These are phyloP conservation scores for Harpagoxenus sublaevis DNA, from an alignment of 2,888 invertebrate species.

Conservation along the genomic window DNA sequence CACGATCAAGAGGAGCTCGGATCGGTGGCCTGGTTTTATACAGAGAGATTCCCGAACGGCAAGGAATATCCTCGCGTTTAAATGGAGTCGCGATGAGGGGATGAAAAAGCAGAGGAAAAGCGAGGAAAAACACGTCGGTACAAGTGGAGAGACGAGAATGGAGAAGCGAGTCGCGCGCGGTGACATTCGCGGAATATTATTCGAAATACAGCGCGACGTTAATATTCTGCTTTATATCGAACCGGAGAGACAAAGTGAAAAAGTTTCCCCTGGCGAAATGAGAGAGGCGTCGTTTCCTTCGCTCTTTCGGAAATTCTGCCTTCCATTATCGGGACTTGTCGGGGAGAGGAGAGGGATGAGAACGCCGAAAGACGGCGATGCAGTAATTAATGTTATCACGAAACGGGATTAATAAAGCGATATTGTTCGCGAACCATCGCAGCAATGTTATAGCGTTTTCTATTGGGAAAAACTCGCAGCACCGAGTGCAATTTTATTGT, in stretches of 20 bases:
- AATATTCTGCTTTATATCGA: constrained; percentile 68
- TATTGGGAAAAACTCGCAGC: too few relatives aligned
- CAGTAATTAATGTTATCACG: constrained; percentile 57
- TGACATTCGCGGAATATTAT: constrained; percentile 62
- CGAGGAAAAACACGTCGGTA: constrained; percentile 5
- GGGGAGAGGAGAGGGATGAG: not conserved
- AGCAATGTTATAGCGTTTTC: not conserved
- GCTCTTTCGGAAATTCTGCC: constrained; percentile 33
- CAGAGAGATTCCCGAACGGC: constrained; percentile 9
- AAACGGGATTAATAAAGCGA: constrained; percentile 36
- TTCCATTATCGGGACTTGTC: constrained; percentile 23
- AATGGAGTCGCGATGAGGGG: constrained; percentile 12
- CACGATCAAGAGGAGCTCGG: constrained; percentile 37
- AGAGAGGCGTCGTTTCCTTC: constrained; percentile 46
- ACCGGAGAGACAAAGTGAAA: constrained; percentile 59
- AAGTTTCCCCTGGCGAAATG: constrained; percentile 53
- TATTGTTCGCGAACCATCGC: not conserved
- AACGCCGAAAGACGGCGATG: constrained; percentile 18
- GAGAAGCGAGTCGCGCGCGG: constrained; percentile 13
- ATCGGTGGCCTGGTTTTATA: constrained; percentile 49
- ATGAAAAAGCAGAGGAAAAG: constrained; percentile 1
- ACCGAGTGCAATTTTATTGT: too few relatives aligned
- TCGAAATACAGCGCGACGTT: constrained; percentile 62
- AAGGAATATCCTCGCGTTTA: constrained; percentile 50
- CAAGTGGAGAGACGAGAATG: constrained; percentile 5